Percentiles rank a stretch among this genome's conserved stretches.
Conservation (phyloP, 2,797 vertebrate genomes). For the Halcyon badia region DNA sequence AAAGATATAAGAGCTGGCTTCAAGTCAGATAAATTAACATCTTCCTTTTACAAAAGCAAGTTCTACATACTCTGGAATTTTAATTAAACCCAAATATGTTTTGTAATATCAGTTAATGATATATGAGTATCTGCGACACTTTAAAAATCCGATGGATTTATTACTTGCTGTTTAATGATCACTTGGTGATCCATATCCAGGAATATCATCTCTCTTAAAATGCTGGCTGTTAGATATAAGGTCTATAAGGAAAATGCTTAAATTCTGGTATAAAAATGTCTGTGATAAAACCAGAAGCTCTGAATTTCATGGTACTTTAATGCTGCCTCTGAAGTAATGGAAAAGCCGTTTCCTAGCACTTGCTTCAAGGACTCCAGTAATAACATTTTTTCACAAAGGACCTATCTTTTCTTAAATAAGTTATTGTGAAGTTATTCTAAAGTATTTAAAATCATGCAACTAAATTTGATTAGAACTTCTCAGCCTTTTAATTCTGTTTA, state of each 20-base stretch:
- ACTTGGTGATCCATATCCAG: slow-evolving; percentile 31
- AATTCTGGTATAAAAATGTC: slow-evolving; percentile 69
- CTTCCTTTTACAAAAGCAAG: slow-evolving; percentile 12
- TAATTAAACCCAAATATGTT: slow-evolving; percentile 31
- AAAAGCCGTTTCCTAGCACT: slow-evolving; percentile 77
- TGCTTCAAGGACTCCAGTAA: slow-evolving; percentile 78
- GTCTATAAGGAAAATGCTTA: slow-evolving; percentile 63
- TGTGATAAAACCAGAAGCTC: slow-evolving; percentile 75
- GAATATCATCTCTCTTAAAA: slow-evolving; percentile 57
- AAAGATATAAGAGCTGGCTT: background rate
- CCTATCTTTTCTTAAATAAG: slow-evolving; percentile 44
- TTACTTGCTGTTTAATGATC: slow-evolving; percentile 53
- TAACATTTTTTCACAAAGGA: slow-evolving; percentile 74
- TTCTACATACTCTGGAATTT: background rate
- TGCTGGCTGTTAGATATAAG: slow-evolving; percentile 23
- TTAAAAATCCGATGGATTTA: slow-evolving; percentile 55
- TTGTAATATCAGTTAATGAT: background rate
- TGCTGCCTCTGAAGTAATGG: slow-evolving; percentile 73
- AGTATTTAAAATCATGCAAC: slow-evolving; percentile 66
- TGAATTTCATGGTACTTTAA: slow-evolving; percentile 79
- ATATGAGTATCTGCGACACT: slow-evolving; percentile 11
- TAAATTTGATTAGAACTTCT: slow-evolving; percentile 47
- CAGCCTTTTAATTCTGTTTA: slow-evolving; percentile 45
- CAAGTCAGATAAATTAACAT: background rate
- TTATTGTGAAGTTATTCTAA: slow-evolving; percentile 67